These are phyloP conservation scores for Miopithecus talapoin DNA, from an alignment of 2,797 vertebrate species.

Conservation along the genomic window DNA sequence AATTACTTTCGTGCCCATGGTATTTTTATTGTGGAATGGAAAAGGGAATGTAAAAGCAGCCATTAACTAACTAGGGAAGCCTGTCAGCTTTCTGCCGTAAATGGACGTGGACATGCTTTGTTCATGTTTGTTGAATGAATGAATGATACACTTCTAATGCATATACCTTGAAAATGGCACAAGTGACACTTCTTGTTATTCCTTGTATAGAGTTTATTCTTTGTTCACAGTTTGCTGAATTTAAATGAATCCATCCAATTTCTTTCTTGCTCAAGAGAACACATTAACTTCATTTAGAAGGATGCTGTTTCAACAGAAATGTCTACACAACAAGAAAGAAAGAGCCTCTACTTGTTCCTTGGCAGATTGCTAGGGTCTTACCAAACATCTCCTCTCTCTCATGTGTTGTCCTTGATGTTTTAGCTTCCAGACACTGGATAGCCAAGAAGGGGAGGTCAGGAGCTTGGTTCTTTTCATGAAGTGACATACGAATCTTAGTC, in stretches of 20 bases:
- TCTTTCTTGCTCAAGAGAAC: background rate
- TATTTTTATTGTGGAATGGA: background rate
- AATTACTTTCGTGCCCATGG: background rate
- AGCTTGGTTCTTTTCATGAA: background rate
- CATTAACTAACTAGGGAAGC: background rate
- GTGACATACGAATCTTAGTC: background rate
- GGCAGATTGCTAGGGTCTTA: background rate
- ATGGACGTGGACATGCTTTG: background rate
- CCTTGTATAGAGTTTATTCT: background rate
- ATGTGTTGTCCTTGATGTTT: too few species aligned
- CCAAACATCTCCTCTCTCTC: too few species aligned
- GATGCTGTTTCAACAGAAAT: background rate
- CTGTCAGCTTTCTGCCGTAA: background rate
- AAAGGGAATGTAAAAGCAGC: background rate
- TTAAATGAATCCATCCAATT: background rate
- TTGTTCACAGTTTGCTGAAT: background rate
- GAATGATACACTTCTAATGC: background rate
- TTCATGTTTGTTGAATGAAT: background rate
- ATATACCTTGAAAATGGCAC: background rate
- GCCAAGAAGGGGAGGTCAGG: background rate
- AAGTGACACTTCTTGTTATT: background rate
- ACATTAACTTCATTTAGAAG: background rate
- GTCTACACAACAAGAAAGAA: background rate
- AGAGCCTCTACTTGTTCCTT: background rate
- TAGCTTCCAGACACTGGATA: background rate